Conservation (phyloP, 1,140 invertebrate species). For the Drosophila sturtevanti region DNA sequence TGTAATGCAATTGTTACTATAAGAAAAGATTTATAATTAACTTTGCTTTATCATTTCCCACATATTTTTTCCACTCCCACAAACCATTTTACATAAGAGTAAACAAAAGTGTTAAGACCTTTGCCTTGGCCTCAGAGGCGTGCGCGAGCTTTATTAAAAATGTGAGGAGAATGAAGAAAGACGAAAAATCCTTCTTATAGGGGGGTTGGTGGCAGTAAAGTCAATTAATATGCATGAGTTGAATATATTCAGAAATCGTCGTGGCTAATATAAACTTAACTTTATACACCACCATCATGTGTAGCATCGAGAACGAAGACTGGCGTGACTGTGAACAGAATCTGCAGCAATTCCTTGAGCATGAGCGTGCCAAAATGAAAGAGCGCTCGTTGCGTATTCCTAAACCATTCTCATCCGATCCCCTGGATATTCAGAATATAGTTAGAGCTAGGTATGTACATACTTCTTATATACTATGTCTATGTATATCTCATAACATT, state of each 20-base stretch:
- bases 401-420: constrained; percentile 72
- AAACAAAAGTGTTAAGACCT: constrained; percentile 10
- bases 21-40: not conserved
- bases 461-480: not conserved
- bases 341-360: constrained; percentile 76
- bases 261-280: constrained; percentile 39
- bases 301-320: constrained; percentile 73
- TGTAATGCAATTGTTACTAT: not conserved
- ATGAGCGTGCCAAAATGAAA: constrained; percentile 78
- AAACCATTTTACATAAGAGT: not conserved
- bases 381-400: constrained; percentile 63
- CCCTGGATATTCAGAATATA: constrained; percentile 73
- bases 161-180: not conserved
- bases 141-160: constrained; percentile 10
- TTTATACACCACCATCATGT: not conserved
- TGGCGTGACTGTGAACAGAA: constrained; percentile 79
- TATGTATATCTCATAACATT: not conserved
- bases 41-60: not conserved
- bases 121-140: not conserved
- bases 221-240: constrained; percentile 63
- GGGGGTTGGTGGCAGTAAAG: constrained; percentile 1
- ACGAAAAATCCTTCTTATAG: not conserved
- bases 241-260: constrained; percentile 33
- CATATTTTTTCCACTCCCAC: not conserved
- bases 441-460: constrained; percentile 62